Evolutionary conservation across 2,113 vertebrate species (phyloP).

Genomic region (Ranitomeya imitator): DNA sequence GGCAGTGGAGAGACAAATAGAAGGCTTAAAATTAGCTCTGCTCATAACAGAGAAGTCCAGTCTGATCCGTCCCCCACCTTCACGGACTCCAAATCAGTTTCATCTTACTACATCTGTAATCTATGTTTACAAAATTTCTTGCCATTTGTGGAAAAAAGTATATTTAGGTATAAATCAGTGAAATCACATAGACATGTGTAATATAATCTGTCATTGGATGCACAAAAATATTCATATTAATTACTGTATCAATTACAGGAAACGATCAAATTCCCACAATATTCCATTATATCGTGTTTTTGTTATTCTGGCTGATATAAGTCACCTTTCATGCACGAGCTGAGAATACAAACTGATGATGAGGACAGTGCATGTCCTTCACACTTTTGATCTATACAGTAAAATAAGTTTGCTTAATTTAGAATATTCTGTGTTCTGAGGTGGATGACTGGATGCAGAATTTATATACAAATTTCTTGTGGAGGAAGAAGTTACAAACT

Average conservation of each 20-base stretch:
- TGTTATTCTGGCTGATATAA: neutral
- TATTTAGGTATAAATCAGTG: neutral
- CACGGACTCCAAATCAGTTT: too few relatives aligned
- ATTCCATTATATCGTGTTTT: neutral
- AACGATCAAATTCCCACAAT: neutral
- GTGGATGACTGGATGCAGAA: neutral
- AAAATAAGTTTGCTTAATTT: neutral
- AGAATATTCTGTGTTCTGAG: neutral
- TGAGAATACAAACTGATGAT: neutral
- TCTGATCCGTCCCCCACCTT: too few relatives aligned
- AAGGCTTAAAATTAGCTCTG: too few relatives aligned
- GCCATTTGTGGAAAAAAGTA: neutral
- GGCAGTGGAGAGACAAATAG: too few relatives aligned
- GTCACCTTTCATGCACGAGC: conserved; percentile 29
- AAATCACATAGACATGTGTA: conserved; percentile 2
- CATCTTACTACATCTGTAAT: neutral
- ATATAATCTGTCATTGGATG: neutral
- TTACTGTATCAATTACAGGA: conserved; percentile 24
- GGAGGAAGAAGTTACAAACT: too few relatives aligned
- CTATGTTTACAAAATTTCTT: neutral
- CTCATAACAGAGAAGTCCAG: too few relatives aligned
- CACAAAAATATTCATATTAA: neutral
- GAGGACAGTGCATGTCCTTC: neutral
- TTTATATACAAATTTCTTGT: too few relatives aligned
- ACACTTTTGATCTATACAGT: neutral